Evolutionary conservation across 2,888 invertebrate species (phyloP), one percentile per base, ranked within the genome.

Genomic region (Phytoseiulus persimilis): DNA sequence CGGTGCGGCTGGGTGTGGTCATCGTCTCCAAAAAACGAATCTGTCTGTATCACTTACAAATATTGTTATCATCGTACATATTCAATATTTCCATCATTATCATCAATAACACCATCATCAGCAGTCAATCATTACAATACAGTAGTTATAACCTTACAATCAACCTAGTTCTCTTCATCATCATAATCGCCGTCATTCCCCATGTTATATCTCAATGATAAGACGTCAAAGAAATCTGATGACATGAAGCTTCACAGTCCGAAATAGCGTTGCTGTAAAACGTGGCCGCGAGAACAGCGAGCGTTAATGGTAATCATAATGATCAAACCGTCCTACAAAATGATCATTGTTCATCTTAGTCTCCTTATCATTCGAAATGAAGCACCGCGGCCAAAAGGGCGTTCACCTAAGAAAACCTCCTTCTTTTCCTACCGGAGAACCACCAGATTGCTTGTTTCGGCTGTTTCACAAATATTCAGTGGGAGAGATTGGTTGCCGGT

Each of bases 1-100:
- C 65, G 65, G 65, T 65, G 65, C 65, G 65, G 65, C 65, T 65
- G 65, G 65, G 65, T 65, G 65, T 65, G 65, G 65, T 65, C 65
- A 23, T 65, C 65, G 65, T 65, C 65, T 23, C 28, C 65, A 65
- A 65, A 65, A 28, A 65, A 65, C 65, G 28, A 65, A 65, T 65
- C 65, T 65, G 11, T 23, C 14, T 65, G 65, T 65, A 65, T 65
- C 65, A 65, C 65, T 14, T 65, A 65, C 65, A 65, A 65, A 65
- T 65, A 65, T 65, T 28, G 65, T 65, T 65, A 65, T 65, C 65
- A 65, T 65, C 28, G 65, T 65, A 65, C 65, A 23, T 65, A 65
- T 65, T 65, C 65, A 65, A 65, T 65, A 18, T 14, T 65, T 65
- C 18, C 65, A 23, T 65, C 65, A 65, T 11, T 28, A 65, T 65